Conservation (phyloP, 2,113 vertebrate genomes). For the Macroglossus sobrinus region DNA sequence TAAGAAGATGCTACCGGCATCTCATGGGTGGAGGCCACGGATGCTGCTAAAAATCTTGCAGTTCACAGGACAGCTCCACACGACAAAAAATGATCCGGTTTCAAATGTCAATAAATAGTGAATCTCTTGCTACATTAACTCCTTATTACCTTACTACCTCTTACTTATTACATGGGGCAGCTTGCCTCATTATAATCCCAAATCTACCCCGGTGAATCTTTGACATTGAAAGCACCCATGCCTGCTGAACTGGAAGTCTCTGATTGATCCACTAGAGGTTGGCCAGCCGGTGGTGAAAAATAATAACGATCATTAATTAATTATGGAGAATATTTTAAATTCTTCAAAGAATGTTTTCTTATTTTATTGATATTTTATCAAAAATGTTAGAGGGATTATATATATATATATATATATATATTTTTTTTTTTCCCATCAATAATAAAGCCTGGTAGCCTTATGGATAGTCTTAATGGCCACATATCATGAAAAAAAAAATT, state of each 20-base stretch:
- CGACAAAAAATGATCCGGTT: background rate
- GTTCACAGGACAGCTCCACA: background rate
- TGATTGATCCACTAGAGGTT: conserved; percentile 32
- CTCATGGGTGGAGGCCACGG: background rate
- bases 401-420: too few relatives aligned
- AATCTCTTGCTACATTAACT: background rate
- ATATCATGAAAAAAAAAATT: background rate
- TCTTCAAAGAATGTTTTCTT: background rate
- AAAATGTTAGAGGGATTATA: background rate
- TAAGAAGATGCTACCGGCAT: fast-evolving
- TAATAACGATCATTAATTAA: background rate
- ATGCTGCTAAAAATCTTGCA: background rate
- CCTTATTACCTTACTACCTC: too few relatives aligned
- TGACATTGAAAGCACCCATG: background rate
- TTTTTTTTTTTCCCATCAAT: background rate
- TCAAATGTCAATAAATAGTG: background rate
- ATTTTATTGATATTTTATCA: background rate
- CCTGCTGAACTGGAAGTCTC: conserved; percentile 2
- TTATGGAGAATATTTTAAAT: background rate
- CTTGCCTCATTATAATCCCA: background rate
- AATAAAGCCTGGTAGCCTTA: background rate
- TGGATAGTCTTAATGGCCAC: background rate
- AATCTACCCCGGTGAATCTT: background rate
- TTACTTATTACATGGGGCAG: background rate
- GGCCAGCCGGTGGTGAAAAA: background rate